These are phyloP conservation scores for Xylocampa areola DNA, from an alignment of 2,888 invertebrate genomes.

Conservation along the genomic window DNA sequence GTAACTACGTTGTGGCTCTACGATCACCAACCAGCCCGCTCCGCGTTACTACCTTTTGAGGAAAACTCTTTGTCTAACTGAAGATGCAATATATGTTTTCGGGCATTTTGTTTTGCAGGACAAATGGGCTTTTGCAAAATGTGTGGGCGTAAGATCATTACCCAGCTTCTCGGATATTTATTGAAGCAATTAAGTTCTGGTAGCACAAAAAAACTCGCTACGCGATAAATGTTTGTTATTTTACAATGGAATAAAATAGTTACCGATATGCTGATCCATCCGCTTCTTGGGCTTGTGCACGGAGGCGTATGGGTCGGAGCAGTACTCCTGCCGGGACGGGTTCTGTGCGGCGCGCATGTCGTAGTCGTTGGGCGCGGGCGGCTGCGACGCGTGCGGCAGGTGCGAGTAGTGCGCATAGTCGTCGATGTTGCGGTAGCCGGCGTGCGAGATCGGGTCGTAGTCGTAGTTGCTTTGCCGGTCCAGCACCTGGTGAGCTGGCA, in stretches of 20 bases:
- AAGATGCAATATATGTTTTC: slow-evolving; percentile 8
- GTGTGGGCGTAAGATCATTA: slow-evolving; percentile 42
- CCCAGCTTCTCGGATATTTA: slow-evolving; percentile 34
- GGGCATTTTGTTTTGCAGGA: slow-evolving; percentile 9
- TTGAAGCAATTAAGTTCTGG: slow-evolving; percentile 43
- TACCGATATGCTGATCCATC: slow-evolving; percentile 96
- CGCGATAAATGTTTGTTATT: slow-evolving; percentile 17
- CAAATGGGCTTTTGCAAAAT: slow-evolving; percentile 17
- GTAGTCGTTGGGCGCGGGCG: slow-evolving; percentile 84
- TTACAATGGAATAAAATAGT: slow-evolving; percentile 57
- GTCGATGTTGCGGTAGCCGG: slow-evolving; percentile 94
- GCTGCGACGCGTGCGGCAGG: slow-evolving; percentile 86
- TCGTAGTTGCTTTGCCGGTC: slow-evolving; percentile 93
- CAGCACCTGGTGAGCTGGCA: slow-evolving; percentile 85
- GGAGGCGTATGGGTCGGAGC: slow-evolving; percentile 96
- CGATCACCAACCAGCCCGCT: neutral
- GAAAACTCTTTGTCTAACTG: neutral
- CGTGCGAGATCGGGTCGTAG: slow-evolving; percentile 94
- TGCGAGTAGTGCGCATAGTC: slow-evolving; percentile 96
- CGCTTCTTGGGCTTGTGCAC: slow-evolving; percentile 97
- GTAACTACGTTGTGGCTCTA: too few relatives aligned
- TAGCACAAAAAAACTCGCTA: slow-evolving; percentile 15
- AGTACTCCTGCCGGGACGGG: slow-evolving; percentile 96
- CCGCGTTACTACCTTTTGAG: too few relatives aligned
- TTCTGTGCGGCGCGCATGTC: slow-evolving; percentile 93